phyloP scores from a whole-genome alignment of 2,888 invertebrate species.

The Caenorhabditis angaria region DNA sequence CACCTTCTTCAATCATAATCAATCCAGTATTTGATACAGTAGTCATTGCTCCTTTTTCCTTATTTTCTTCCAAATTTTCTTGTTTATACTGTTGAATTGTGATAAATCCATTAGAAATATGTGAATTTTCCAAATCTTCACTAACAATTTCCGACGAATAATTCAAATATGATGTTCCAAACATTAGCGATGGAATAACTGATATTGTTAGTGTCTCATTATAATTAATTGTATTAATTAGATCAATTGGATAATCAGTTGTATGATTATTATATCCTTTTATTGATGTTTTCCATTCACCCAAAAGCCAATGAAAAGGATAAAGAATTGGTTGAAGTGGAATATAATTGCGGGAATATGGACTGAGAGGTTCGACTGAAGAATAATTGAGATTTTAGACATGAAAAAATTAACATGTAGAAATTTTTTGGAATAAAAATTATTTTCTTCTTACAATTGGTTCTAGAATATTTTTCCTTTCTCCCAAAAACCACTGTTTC shows the following conservation, averaged over 20 bases:
- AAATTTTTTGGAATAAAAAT: too few species aligned
- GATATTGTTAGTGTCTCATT: constrained; percentile 54
- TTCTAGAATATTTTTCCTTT: too few species aligned
- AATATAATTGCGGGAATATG: constrained; percentile 25
- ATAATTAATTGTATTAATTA: constrained; percentile 45
- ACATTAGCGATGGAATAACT: constrained; percentile 49
- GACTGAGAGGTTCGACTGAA: constrained; percentile 32
- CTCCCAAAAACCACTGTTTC: background rate
- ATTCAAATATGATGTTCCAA: constrained; percentile 57
- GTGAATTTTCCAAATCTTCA: constrained; percentile 42
- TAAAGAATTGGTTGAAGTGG: constrained; percentile 55
- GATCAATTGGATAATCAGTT: constrained; percentile 52
- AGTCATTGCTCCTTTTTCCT: constrained; percentile 43
- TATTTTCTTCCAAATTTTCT: constrained; percentile 10
- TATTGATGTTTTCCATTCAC: constrained; percentile 51
- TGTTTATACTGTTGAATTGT: constrained; percentile 55
- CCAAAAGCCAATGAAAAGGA: constrained; percentile 54
- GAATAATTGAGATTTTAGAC: too few species aligned
- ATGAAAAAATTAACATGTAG: too few species aligned
- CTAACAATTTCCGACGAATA: constrained; percentile 47
- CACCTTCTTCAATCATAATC: constrained; percentile 56
- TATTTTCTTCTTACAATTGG: too few species aligned
- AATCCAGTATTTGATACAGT: constrained; percentile 49
- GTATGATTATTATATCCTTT: constrained; percentile 51
- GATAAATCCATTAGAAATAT: constrained; percentile 50